A percentile compares a stretch with the other conserved stretches of the same genome.
phyloP scores from a whole-genome alignment of 2,113 vertebrate genomes.

The Mus pahari region DNA sequence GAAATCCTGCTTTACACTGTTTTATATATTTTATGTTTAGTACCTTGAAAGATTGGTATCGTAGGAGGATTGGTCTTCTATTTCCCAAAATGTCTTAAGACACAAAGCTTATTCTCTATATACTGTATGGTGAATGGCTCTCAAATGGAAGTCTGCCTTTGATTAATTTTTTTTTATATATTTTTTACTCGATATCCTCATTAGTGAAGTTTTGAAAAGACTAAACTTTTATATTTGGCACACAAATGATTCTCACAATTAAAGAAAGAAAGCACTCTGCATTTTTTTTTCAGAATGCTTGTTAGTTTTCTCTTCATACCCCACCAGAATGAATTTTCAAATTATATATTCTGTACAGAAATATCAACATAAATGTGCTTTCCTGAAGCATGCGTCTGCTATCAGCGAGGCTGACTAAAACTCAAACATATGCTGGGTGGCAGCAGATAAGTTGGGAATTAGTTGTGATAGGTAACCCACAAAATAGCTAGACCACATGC shows the following conservation, averaged over 20 bases:
- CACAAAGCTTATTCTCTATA: neutral
- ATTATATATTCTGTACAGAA: conserved; percentile 74
- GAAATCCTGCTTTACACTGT: neutral
- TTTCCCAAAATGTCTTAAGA: neutral
- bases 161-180: neutral
- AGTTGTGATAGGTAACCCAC: conserved; percentile 79
- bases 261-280: neutral
- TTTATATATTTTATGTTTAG: neutral
- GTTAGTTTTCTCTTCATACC: conserved; percentile 48
- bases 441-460: conserved; percentile 79
- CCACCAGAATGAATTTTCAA: conserved; percentile 59
- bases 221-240: conserved; percentile 36
- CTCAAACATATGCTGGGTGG: conserved; percentile 73
- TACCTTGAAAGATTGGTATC: neutral
- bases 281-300: conserved; percentile 59
- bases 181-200: neutral
- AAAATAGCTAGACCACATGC: conserved; percentile 66
- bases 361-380: conserved; percentile 75
- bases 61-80: neutral
- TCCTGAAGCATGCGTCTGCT: conserved; percentile 66
- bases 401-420: conserved; percentile 68
- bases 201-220: neutral
- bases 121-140: neutral
- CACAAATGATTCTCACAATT: neutral
- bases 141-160: neutral